A percentile compares a stretch with the other conserved stretches of the same genome.
phyloP scores from a whole-genome alignment of 2,113 vertebrate species.

The Limnothrissa miodon region DNA sequence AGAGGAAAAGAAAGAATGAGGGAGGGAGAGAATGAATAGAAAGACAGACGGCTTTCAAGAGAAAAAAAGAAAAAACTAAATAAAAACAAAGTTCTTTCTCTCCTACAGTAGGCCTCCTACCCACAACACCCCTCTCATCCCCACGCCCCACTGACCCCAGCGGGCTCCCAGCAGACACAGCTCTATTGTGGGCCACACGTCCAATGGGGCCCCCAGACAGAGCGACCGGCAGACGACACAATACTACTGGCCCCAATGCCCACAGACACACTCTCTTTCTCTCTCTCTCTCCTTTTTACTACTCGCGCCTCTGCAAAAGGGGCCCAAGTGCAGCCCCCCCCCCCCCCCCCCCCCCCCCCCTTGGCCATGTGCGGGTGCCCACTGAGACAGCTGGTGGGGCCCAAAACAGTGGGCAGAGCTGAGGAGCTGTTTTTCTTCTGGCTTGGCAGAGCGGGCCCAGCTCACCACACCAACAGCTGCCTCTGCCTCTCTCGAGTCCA shows the following conservation, averaged over 20 bases:
- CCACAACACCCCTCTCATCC: neutral
- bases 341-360: conserved; percentile 32
- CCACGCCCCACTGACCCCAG: neutral
- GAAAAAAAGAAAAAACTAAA: neutral
- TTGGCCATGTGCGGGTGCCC: neutral
- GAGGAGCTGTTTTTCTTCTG: neutral
- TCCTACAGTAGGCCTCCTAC: neutral
- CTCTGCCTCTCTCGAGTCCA: neutral
- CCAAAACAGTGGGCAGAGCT: neutral
- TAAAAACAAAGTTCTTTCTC: no score
- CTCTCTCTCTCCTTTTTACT: neutral
- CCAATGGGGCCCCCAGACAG: neutral
- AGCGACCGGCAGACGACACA: neutral
- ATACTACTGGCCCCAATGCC: conserved; percentile 14
- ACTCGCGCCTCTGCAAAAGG: neutral
- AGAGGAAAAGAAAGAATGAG: neutral
- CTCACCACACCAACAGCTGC: conserved; percentile 12
- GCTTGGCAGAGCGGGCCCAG: neutral
- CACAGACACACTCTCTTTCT: conserved; percentile 26
- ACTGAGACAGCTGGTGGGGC: conserved; percentile 33
- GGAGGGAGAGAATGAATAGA: neutral
- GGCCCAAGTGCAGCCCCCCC: conserved; percentile 3
- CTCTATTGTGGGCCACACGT: conserved; percentile 6
- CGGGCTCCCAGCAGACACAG: neutral
- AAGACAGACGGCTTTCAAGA: neutral